Evolutionary conservation across 2,888 invertebrate species (phyloP).

Genomic region (Hypselothyrea guttata): DNA sequence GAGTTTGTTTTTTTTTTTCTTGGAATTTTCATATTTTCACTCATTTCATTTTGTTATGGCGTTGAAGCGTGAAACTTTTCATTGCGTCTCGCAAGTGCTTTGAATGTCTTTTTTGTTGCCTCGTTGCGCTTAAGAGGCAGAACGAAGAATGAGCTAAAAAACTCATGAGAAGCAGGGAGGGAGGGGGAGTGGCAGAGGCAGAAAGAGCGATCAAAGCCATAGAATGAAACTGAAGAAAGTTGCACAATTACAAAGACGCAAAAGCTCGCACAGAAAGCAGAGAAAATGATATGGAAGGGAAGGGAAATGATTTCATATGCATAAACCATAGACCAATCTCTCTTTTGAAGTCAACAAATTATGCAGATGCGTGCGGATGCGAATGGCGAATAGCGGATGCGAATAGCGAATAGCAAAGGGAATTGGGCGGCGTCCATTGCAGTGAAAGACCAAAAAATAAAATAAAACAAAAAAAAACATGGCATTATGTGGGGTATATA

Average conservation of each 20-base stretch:
- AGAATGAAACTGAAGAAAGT: constrained; percentile 50
- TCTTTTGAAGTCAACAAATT: constrained; percentile 61
- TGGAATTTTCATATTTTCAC: too few species aligned
- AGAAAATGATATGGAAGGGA: too few species aligned
- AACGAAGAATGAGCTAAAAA: too few species aligned
- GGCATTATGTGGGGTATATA: too few species aligned
- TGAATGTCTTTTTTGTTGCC: constrained; percentile 29
- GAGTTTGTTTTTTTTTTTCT: too few species aligned
- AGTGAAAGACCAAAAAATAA: not conserved
- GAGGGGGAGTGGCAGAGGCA: too few species aligned
- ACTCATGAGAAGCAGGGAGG: too few species aligned
- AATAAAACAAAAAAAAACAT: too few species aligned
- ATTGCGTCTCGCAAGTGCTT: constrained; percentile 31
- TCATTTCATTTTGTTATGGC: constrained; percentile 21
- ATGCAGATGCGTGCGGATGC: constrained; percentile 29
- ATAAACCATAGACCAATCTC: constrained; percentile 60
- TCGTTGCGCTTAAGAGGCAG: constrained; percentile 7
- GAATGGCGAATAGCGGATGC: constrained; percentile 11
- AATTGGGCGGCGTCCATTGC: constrained; percentile 58
- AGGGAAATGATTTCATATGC: constrained; percentile 45
- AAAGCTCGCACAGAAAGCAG: constrained; percentile 35
- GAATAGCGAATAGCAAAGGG: constrained; percentile 24
- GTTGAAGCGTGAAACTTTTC: constrained; percentile 48
- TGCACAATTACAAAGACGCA: constrained; percentile 71
- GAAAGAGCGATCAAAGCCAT: not conserved